Percentiles rank a stretch among this genome's conserved stretches.
These are phyloP conservation scores for Zapus hudsonius DNA, from an alignment of 2,113 vertebrate species.

Conservation along the genomic window DNA sequence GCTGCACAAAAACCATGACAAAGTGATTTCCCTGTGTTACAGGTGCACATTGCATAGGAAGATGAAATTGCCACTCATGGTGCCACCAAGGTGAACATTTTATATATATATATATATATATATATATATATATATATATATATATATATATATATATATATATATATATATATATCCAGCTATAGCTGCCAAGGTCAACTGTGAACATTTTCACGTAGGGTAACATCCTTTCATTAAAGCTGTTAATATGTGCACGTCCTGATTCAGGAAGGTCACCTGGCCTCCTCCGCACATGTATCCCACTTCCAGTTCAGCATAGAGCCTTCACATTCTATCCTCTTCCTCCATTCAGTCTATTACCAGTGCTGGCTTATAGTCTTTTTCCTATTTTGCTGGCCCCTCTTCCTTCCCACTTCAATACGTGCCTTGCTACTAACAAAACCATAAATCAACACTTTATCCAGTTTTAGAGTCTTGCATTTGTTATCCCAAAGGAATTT, in stretches of 20 bases:
- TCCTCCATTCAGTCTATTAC: slow-evolving; percentile 38
- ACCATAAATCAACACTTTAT: slow-evolving; percentile 58
- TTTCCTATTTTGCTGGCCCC: slow-evolving; percentile 8
- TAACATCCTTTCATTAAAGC: slow-evolving; percentile 20
- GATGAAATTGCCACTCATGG: background rate
- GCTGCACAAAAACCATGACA: background rate
- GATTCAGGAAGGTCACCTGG: background rate
- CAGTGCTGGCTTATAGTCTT: slow-evolving; percentile 49
- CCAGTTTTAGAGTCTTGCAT: slow-evolving; percentile 59
- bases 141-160: too few species aligned
- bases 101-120: too few species aligned
- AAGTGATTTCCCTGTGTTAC: background rate
- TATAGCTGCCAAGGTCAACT: slow-evolving; percentile 6
- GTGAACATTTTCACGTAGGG: background rate
- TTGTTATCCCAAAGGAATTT: slow-evolving; percentile 65
- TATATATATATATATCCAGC: too few species aligned
- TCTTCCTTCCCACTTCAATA: background rate
- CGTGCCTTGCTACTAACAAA: slow-evolving; percentile 52
- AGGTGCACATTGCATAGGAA: background rate
- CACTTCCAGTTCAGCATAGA: background rate
- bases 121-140: too few species aligned
- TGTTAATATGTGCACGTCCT: background rate
- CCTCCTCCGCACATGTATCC: background rate
- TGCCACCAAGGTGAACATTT: background rate
- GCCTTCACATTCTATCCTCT: background rate